A percentile compares a stretch with the other conserved stretches of the same genome.
Conservation (phyloP, 2,113 vertebrate species). For the Hyaena hyaena region DNA sequence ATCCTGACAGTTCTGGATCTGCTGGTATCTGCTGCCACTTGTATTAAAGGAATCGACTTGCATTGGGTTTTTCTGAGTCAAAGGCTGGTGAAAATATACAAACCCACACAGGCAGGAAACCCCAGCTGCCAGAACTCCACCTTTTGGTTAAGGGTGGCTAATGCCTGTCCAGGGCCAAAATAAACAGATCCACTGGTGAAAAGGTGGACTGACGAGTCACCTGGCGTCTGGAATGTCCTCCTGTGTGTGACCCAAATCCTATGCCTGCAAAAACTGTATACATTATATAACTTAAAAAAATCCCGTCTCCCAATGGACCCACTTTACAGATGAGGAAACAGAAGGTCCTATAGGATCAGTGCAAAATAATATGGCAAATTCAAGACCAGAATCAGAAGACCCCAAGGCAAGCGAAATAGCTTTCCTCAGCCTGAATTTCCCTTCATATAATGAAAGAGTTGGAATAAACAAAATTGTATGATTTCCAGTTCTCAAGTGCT, state of each 20-base stretch:
- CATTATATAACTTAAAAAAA: not conserved
- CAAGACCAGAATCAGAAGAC: not conserved
- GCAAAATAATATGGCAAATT: not conserved
- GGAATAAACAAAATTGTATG: not conserved
- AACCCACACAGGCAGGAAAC: not conserved
- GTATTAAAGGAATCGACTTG: not conserved
- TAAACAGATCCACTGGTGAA: not conserved
- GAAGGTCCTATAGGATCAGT: not conserved
- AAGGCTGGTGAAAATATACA: not conserved
- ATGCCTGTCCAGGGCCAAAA: not conserved
- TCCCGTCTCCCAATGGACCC: not conserved
- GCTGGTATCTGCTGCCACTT: not conserved
- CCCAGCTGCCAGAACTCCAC: not conserved
- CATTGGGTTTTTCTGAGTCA: not conserved
- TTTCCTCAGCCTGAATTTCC: not conserved
- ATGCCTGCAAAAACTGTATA: not conserved
- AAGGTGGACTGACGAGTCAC: not conserved
- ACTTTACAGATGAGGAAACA: not conserved
- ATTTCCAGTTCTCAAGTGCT: not conserved
- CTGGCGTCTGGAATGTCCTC: not conserved
- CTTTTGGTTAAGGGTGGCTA: not conserved
- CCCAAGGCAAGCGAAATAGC: not conserved
- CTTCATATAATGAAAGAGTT: not conserved
- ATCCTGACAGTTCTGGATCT: conserved; percentile 24
- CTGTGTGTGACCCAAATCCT: not conserved